Conservation (phyloP, 2,797 vertebrate genomes). For the Lutjanus campechanus region DNA sequence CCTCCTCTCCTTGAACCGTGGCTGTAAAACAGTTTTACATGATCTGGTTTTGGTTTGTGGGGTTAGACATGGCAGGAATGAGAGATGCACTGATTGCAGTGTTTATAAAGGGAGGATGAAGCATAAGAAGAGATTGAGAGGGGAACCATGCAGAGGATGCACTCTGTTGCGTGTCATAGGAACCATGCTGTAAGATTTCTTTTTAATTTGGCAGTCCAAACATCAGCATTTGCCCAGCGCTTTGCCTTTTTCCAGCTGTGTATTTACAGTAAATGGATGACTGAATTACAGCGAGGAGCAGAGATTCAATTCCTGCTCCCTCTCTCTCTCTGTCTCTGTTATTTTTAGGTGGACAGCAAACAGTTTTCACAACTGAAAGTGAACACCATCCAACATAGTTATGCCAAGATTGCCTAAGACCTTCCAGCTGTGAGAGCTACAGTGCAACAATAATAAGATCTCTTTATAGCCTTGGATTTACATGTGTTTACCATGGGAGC, state of each 20-base stretch:
- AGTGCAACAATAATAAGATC: constrained; percentile 57
- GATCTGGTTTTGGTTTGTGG: constrained; percentile 74
- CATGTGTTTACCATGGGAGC: constrained; percentile 47
- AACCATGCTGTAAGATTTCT: constrained; percentile 61
- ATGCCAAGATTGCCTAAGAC: constrained; percentile 65
- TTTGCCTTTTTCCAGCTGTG: constrained; percentile 68
- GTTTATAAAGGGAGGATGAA: constrained; percentile 68
- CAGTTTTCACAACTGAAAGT: constrained; percentile 72
- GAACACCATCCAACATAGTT: constrained; percentile 46
- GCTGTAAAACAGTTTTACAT: constrained; percentile 59
- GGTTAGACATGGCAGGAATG: constrained; percentile 57
- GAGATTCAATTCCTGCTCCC: constrained; percentile 54
- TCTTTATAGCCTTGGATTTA: constrained; percentile 60
- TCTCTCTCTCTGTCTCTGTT: constrained; percentile 49
- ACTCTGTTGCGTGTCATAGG: constrained; percentile 53
- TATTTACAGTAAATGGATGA: constrained; percentile 80
- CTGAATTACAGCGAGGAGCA: constrained; percentile 68
- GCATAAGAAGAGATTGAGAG: constrained; percentile 43
- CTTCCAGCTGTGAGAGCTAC: constrained; percentile 70
- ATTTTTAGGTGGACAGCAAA: constrained; percentile 70
- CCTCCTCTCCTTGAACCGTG: constrained; percentile 48
- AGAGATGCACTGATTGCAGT: constrained; percentile 76
- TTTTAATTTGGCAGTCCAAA: constrained; percentile 80
- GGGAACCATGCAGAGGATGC: constrained; percentile 32
- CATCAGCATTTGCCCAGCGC: constrained; percentile 64